A percentile compares a stretch with the other conserved stretches of the same genome.
These are phyloP conservation scores for Amblyraja radiata DNA, from an alignment of 2,797 vertebrate species.

Conservation along the genomic window DNA sequence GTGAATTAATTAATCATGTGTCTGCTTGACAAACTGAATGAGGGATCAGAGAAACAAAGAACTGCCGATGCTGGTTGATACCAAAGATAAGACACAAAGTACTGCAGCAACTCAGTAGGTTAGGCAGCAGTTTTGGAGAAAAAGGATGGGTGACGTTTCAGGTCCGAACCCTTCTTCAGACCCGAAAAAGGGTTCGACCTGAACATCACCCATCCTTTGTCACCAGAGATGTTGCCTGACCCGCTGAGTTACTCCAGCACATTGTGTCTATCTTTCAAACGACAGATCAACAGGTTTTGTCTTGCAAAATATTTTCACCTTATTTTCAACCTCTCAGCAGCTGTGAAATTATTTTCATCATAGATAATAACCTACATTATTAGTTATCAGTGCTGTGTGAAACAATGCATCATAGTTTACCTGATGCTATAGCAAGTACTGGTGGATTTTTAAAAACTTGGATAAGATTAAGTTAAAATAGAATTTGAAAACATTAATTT, in stretches of 20 bases:
- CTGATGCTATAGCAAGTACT: not conserved
- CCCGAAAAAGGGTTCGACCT: too few species aligned
- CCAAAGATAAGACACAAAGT: too few species aligned
- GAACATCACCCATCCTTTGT: too few species aligned
- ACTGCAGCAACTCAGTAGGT: too few species aligned
- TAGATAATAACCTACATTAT: not conserved
- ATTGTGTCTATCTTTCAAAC: too few species aligned
- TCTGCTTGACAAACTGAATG: not conserved
- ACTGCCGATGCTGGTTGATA: too few species aligned
- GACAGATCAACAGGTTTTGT: not conserved
- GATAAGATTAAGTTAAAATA: not conserved
- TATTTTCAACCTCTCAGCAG: not conserved
- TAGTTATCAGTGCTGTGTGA: not conserved
- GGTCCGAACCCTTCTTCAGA: too few species aligned
- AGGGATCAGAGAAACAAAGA: too few species aligned
- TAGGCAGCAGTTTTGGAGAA: too few species aligned
- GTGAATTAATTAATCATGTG: not conserved
- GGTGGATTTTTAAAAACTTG: not conserved
- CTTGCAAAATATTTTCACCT: not conserved
- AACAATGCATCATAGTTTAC: not conserved
- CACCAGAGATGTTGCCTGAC: too few species aligned
- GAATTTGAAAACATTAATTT: constrained; percentile 38
- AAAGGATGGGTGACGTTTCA: too few species aligned
- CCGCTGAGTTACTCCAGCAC: too few species aligned
- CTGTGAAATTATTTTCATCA: not conserved